Conservation (phyloP, 2,888 invertebrate species). For the Rutpela maculata region DNA sequence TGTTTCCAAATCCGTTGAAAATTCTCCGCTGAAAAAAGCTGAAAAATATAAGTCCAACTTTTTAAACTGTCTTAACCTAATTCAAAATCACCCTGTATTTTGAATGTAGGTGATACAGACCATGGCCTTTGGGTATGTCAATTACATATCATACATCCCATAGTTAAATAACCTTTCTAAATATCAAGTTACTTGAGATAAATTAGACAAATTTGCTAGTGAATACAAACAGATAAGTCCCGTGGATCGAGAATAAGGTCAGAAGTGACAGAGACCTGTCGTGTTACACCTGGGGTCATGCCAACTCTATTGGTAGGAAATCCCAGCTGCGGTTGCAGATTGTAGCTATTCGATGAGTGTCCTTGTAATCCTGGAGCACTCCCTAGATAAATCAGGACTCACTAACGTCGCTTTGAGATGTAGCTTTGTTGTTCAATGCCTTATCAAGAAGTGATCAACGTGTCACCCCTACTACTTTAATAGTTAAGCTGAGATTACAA, state of each 20-base stretch:
- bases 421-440: constrained; percentile 26
- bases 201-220: background rate
- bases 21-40: no score
- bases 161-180: background rate
- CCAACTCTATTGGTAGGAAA: background rate
- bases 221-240: background rate
- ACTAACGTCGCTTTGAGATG: constrained; percentile 1
- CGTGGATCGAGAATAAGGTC: constrained; percentile 2
- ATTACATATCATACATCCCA: background rate
- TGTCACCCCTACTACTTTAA: constrained; percentile 15
- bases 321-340: constrained; percentile 23
- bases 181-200: background rate
- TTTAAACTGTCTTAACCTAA: no score
- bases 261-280: background rate
- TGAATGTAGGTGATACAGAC: background rate
- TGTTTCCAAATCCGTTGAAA: no score
- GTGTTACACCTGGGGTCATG: constrained; percentile 12
- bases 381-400: constrained; percentile 18
- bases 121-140: background rate
- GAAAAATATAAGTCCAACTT: no score
- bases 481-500: constrained; percentile 20
- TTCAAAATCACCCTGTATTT: no score
- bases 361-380: constrained; percentile 10
- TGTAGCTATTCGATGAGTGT: constrained; percentile 9
- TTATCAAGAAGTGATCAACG: constrained; percentile 26